These are phyloP conservation scores for Stenurella melanura DNA, from an alignment of 2,888 invertebrate species.

Conservation along the genomic window DNA sequence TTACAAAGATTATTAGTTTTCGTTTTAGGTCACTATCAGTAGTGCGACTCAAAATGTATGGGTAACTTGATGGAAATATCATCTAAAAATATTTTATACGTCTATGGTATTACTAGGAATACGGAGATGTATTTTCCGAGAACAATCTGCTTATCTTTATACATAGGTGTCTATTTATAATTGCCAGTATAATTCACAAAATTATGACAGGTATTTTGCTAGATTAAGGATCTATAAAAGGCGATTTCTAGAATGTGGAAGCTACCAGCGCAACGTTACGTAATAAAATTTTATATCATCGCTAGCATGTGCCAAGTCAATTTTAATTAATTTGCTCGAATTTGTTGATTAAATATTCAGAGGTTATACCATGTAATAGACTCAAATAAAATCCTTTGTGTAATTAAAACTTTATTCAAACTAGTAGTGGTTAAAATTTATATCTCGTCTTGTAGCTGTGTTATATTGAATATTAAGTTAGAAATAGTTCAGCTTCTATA, in stretches of 20 bases:
- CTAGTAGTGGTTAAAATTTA: constrained; percentile 18
- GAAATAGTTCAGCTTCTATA: constrained; percentile 13
- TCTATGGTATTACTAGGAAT: too few relatives aligned
- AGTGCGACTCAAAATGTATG: too few relatives aligned
- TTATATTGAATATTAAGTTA: constrained; percentile 25
- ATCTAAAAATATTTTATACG: too few relatives aligned
- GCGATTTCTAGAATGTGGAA: constrained; percentile 1
- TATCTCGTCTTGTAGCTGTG: constrained; percentile 12
- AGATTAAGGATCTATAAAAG: constrained; percentile 21
- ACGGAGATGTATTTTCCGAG: too few relatives aligned
- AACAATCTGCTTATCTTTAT: neutral
- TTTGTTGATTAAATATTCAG: constrained; percentile 31
- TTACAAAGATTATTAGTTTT: too few relatives aligned
- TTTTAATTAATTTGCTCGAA: constrained; percentile 17
- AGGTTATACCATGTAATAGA: constrained; percentile 9
- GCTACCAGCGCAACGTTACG: neutral
- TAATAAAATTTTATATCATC: constrained; percentile 28
- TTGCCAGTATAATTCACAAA: constrained; percentile 5
- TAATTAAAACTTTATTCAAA: constrained; percentile 27
- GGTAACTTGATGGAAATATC: too few relatives aligned
- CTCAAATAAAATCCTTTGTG: constrained; percentile 22
- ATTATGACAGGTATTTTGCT: constrained; percentile 18
- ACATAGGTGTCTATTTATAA: neutral
- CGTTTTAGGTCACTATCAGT: too few relatives aligned
- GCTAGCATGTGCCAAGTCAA: constrained; percentile 28